These are phyloP conservation scores for Napeogenes sylphis DNA, from an alignment of 2,888 invertebrate genomes.

Conservation along the genomic window DNA sequence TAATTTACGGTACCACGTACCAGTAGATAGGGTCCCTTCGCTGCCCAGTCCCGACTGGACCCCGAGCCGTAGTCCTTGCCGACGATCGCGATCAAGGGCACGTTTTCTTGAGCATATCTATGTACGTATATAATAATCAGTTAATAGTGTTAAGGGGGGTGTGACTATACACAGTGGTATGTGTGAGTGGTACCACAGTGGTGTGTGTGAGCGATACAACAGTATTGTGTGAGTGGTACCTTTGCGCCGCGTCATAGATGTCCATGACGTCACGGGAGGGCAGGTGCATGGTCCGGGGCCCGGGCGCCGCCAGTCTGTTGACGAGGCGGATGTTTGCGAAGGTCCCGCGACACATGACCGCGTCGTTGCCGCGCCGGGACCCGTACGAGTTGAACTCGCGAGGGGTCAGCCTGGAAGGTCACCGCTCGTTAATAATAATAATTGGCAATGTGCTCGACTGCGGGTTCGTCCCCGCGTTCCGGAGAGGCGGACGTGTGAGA, in stretches of 20 bases:
- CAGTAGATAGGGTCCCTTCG: constrained; percentile 95
- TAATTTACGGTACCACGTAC: constrained; percentile 67
- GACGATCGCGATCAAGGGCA: constrained; percentile 89
- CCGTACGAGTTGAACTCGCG: constrained; percentile 99
- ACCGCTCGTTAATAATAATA: constrained; percentile 13
- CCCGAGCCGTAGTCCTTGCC: constrained; percentile 99
- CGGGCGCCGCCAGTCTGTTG: constrained; percentile 91
- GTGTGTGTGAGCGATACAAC: constrained; percentile 11
- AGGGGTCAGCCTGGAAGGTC: constrained; percentile 83
- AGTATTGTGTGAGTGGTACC: constrained; percentile 48
- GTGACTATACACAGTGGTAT: no score
- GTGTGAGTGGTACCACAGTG: constrained; percentile 24
- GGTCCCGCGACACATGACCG: constrained; percentile 97
- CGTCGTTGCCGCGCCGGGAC: constrained; percentile 97
- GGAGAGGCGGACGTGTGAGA: no score
- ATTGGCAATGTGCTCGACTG: not conserved
- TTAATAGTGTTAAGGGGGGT: no score
- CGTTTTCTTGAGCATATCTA: constrained; percentile 84
- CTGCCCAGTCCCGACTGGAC: constrained; percentile 99
- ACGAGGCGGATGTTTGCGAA: constrained; percentile 98
- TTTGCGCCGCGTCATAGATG: constrained; percentile 95
- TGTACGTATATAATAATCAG: no score
- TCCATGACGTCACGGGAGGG: constrained; percentile 95
- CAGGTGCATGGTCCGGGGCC: constrained; percentile 91
- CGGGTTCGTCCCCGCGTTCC: no score